These are phyloP conservation scores for Gallinago nigripennis DNA, from an alignment of 2,797 vertebrate species.

Conservation along the genomic window DNA sequence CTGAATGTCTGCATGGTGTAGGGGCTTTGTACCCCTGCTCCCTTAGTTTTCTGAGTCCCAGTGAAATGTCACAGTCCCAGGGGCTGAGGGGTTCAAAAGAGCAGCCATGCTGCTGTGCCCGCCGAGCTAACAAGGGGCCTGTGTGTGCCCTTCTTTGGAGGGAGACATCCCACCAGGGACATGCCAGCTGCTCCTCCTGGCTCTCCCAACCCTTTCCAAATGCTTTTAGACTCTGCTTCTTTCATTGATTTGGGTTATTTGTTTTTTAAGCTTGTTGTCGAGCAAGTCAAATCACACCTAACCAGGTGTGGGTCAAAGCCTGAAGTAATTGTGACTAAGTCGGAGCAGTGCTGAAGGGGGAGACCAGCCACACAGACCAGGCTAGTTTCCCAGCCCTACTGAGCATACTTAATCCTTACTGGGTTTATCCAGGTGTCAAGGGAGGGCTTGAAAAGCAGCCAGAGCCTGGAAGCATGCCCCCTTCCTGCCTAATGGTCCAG, in stretches of 20 bases:
- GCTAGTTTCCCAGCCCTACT: background rate
- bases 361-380: background rate
- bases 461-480: background rate
- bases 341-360: background rate
- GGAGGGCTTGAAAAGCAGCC: background rate
- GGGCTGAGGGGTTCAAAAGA: background rate
- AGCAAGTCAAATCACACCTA: conserved; percentile 9
- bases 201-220: conserved; percentile 30
- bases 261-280: conserved; percentile 43
- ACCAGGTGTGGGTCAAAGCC: conserved; percentile 6
- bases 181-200: background rate
- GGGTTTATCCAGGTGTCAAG: background rate
- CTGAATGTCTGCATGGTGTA: background rate
- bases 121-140: background rate
- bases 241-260: conserved; percentile 62
- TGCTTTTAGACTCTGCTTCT: conserved; percentile 50
- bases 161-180: background rate
- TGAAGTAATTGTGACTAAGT: conserved; percentile 18
- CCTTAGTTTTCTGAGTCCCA: background rate
- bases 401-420: background rate
- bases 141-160: background rate
- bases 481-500: background rate
- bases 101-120: background rate
- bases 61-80: background rate
- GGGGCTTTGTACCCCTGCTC: background rate